Base-by-base conservation (phyloP, 2,888 invertebrate species). In the Callyntrura guangdongensis region DNA sequence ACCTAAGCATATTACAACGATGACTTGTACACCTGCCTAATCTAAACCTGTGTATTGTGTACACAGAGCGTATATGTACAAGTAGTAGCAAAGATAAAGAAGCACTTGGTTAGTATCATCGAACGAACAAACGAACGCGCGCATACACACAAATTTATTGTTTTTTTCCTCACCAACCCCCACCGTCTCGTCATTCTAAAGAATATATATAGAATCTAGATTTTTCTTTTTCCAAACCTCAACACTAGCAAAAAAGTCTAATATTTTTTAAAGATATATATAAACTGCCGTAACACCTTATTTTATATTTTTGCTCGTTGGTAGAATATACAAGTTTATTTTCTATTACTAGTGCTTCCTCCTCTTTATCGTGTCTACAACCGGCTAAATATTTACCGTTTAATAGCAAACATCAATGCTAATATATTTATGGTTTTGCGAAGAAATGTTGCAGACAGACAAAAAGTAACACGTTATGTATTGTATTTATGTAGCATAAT, bases 21-120 rank as follows among this genome's bases (percentile, higher is more conserved):
- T 49, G 49, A 20, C 4, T 49, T 49, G 27, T 14, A n/a, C n/a
- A n/a, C n/a, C n/a, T n/a, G n/a, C 45, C 69, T 36, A 45, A 72
- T 6, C n/a, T 17, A 45, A 17, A 36, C 0, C n/a, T 74, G 6
- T 47, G 12, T 20, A 47, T 1, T 72, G 27, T 81, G 12, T 53
- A 77, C 12, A 53, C 25, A 53, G n/a, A n/a, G n/a, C 27, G 20
- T 77, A 22, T 49, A 53, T 77, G 11, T 47, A 77, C 22, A 77
- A 47, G 53, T 81, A 83, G 22, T 88, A 88, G 88, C 88, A 82
- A 88, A 83, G 88, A 83, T 86, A 88, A 88, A 88, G 88, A 88
- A 88, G 88, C 88, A 88, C 88, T 88, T 88, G 88, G 88, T 88
- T 88, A 88, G 88, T 88, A 69, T 69, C n/a, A n/a, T n/a, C 17